Evolutionary conservation across 1,140 invertebrate genomes (phyloP).

Genomic region (Apis mellifera): DNA sequence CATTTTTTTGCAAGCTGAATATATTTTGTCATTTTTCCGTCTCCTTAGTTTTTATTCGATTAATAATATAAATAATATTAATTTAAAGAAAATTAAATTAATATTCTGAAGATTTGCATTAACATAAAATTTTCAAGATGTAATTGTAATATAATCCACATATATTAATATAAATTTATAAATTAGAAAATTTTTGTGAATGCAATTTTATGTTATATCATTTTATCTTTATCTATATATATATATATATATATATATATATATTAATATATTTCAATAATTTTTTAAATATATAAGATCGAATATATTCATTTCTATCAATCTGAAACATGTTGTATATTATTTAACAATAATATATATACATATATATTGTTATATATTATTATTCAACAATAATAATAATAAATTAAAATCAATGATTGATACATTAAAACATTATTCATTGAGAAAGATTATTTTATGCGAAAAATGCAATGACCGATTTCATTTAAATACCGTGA

Average conservation of each 20-base stretch:
- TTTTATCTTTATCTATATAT: background rate
- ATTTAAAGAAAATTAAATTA: background rate
- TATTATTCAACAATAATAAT: too few species aligned
- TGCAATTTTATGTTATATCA: background rate
- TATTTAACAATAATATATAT: too few species aligned
- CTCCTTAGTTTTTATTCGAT: background rate
- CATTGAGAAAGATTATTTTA: background rate
- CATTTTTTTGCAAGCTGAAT: background rate
- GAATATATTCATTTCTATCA: too few species aligned
- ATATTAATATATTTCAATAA: too few species aligned
- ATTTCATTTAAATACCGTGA: background rate
- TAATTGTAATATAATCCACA: background rate
- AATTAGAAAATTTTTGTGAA: background rate
- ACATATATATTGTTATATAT: too few species aligned
- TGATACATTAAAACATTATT: background rate
- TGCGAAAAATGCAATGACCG: background rate
- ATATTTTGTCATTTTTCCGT: background rate
- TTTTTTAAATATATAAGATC: too few species aligned
- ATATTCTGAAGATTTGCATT: background rate
- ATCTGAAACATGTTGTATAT: too few species aligned
- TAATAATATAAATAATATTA: background rate
- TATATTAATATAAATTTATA: background rate
- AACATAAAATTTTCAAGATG: background rate
- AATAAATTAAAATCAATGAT: background rate
- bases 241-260: background rate